These are phyloP conservation scores for Aphis craccivora DNA, from an alignment of 1,140 invertebrate genomes.

Conservation along the genomic window DNA sequence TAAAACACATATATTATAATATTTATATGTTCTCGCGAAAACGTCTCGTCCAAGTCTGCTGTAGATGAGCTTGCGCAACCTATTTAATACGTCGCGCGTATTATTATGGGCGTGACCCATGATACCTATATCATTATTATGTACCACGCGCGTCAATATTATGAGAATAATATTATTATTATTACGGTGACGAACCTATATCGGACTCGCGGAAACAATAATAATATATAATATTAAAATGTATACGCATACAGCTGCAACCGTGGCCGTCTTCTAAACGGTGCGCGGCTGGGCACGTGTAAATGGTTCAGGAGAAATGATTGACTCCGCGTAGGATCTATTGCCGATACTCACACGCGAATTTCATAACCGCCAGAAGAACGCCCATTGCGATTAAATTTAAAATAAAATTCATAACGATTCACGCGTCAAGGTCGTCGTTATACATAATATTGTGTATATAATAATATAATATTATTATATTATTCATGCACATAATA, in stretches of 20 bases:
- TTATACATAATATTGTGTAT: background rate
- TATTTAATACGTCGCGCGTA: background rate
- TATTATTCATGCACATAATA: background rate
- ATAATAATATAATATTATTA: background rate
- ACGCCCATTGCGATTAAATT: background rate
- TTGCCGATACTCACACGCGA: background rate
- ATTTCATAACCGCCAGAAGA: background rate
- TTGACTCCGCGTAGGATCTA: background rate
- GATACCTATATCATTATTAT: background rate
- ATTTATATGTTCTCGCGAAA: background rate
- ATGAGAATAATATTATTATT: background rate
- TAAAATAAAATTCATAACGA: constrained; percentile 10
- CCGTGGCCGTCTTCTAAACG: background rate
- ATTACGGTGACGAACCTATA: background rate
- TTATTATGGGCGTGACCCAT: background rate
- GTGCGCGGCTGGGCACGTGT: no score
- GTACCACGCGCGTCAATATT: background rate
- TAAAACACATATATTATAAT: background rate
- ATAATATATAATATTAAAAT: background rate
- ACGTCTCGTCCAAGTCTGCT: background rate
- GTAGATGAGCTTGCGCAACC: background rate
- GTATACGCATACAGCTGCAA: background rate
- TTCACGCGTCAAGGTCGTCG: background rate
- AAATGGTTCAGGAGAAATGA: background rate
- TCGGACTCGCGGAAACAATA: background rate